phyloP scores from a whole-genome alignment of 2,797 vertebrate species.

The Poecilia velifera region DNA sequence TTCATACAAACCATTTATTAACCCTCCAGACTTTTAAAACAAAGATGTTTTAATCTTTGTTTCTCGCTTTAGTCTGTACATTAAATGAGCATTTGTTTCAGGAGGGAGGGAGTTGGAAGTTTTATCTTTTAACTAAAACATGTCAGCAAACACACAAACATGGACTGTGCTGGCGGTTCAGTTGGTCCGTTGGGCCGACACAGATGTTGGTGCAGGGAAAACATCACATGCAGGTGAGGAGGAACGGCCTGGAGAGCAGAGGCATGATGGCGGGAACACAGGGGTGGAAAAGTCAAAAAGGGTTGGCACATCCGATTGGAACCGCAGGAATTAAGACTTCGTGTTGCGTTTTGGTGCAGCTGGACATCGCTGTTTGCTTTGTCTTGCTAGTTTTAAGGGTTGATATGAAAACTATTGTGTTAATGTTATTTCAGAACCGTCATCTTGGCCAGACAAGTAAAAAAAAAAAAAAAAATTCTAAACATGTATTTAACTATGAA shows the following conservation, averaged over 20 bases:
- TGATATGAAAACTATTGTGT: background rate
- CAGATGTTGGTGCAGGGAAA: slow-evolving; percentile 59
- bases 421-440: background rate
- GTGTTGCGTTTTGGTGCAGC: background rate
- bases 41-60: background rate
- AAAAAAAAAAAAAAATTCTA: background rate
- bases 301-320: background rate
- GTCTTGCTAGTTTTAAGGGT: background rate
- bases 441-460: background rate
- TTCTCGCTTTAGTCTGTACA: background rate
- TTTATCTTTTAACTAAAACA: background rate
- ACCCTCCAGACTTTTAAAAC: background rate
- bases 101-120: background rate
- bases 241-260: slow-evolving; percentile 27
- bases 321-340: no score
- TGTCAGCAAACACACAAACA: background rate
- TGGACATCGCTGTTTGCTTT: background rate
- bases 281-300: slow-evolving; percentile 11
- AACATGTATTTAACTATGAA: background rate
- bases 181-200: slow-evolving; percentile 19
- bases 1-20: background rate
- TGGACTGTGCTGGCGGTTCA: slow-evolving; percentile 20
- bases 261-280: slow-evolving; percentile 25
- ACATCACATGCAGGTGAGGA: slow-evolving; percentile 62
- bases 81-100: background rate